These are phyloP conservation scores for Apamea crenata DNA, from an alignment of 2,888 invertebrate species.

Conservation along the genomic window DNA sequence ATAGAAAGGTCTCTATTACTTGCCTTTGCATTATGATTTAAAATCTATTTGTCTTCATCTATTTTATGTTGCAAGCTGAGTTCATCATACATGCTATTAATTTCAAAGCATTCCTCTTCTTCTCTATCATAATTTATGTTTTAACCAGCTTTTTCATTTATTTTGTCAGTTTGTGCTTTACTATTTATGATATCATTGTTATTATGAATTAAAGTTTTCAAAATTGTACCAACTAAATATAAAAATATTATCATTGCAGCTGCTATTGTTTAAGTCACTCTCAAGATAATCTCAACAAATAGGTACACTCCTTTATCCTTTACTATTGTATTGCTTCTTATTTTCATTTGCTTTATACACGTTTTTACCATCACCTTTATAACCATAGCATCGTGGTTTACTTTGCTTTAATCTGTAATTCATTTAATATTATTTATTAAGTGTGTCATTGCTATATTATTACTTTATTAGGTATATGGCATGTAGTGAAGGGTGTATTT, in stretches of 20 bases:
- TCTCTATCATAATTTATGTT: conserved; percentile 11
- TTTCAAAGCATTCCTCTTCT: conserved; percentile 11
- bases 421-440: conserved; percentile 52
- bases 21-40: conserved; percentile 28
- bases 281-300: conserved; percentile 87
- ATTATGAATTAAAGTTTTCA: conserved; percentile 20
- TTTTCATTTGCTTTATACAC: conserved; percentile 76
- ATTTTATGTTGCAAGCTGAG: conserved; percentile 40
- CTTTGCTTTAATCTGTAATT: conserved; percentile 63
- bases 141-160: conserved; percentile 43
- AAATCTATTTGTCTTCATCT: conserved; percentile 15
- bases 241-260: conserved; percentile 86
- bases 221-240: conserved; percentile 80
- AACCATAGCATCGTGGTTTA: conserved; percentile 54
- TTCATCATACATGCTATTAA: conserved; percentile 21
- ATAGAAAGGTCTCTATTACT: conserved; percentile 4
- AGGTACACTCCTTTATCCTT: conserved; percentile 86
- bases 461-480: conserved; percentile 32
- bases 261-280: conserved; percentile 90
- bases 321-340: conserved; percentile 83
- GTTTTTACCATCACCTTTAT: conserved; percentile 55
- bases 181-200: conserved; percentile 26
- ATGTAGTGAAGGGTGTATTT: conserved; percentile 56
- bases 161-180: conserved; percentile 31
- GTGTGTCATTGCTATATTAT: conserved; percentile 52